A percentile compares a stretch with the other conserved stretches of the same genome.
These are phyloP conservation scores for Rattus norvegicus DNA, from an alignment of 2,113 vertebrate species.

Conservation along the genomic window GRCr8 NC_086038.1:49057501-49058000, in stretches of 20 bases:
- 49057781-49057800: slow-evolving; percentile 19
- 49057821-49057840: background rate
- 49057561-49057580: slow-evolving; percentile 69
- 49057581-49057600: slow-evolving; percentile 75
- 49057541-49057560: slow-evolving; percentile 75
- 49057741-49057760: slow-evolving; percentile 21
- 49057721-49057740: slow-evolving; percentile 24
- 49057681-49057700: slow-evolving; percentile 23
- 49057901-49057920: background rate
- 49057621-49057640: slow-evolving; percentile 76
- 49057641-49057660: slow-evolving; percentile 70
- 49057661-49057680: slow-evolving; percentile 61
- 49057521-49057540: slow-evolving; percentile 72
- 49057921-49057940: background rate
- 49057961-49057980: background rate
- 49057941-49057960: background rate
- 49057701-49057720: slow-evolving; percentile 27
- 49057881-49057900: background rate
- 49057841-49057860: background rate
- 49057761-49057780: background rate
- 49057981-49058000: background rate
- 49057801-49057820: background rate
- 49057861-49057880: background rate
- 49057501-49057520: slow-evolving; percentile 30
- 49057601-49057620: slow-evolving; percentile 81